phyloP scores from a whole-genome alignment of 2,888 invertebrate species.

The Resseliella maxima region DNA sequence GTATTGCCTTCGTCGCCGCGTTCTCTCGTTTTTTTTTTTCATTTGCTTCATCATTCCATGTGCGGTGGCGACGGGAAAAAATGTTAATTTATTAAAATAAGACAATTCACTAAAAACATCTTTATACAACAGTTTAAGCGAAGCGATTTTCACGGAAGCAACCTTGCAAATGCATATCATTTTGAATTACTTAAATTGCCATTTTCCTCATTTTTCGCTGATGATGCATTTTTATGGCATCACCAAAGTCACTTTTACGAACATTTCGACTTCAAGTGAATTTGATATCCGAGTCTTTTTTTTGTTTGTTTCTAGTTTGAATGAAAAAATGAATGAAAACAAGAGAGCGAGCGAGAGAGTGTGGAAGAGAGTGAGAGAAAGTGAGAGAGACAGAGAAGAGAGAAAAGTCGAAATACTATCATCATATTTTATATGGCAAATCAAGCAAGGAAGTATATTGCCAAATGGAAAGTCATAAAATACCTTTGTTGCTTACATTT shows the following conservation, averaged over 20 bases:
- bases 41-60: neutral
- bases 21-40: neutral
- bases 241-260: neutral
- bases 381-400: too few relatives aligned
- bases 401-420: conserved; percentile 7
- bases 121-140: conserved; percentile 8
- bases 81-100: conserved; percentile 50
- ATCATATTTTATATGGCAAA: conserved; percentile 2
- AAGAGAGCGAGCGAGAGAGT: too few relatives aligned
- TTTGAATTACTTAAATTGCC: neutral
- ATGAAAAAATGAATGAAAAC: too few relatives aligned
- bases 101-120: conserved; percentile 28
- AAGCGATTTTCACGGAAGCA: conserved; percentile 12
- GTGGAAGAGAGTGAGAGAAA: too few relatives aligned
- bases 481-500: neutral
- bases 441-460: neutral
- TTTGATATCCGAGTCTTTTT: neutral
- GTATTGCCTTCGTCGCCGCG: too few relatives aligned
- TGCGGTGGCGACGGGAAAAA: too few relatives aligned
- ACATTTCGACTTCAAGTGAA: neutral
- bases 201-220: neutral
- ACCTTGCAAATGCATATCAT: neutral
- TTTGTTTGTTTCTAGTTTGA: too few relatives aligned
- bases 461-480: neutral
- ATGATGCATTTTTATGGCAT: neutral